Evolutionary conservation across 2,797 vertebrate genomes (phyloP), one percentile per base, ranked within the genome.

Genomic region (Coilia nasus): DNA sequence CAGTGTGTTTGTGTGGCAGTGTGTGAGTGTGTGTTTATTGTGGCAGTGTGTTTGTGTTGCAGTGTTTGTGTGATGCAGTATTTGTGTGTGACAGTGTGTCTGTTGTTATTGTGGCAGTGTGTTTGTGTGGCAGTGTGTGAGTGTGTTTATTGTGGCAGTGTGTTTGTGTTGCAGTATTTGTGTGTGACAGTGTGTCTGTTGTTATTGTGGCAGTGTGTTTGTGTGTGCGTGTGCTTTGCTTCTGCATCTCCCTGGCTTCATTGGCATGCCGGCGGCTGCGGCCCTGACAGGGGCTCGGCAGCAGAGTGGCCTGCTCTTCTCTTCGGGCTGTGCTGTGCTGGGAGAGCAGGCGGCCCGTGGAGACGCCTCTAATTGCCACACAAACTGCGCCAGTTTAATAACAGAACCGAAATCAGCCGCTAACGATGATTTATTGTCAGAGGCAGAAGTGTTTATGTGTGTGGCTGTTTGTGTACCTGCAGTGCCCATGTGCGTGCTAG

Each of bases 351-450:
- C 25, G 21, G 12, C 87, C 85, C 83, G 71, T 1, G 41, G 86
- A 87, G 87, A 85, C 47, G 21, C 25, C 15, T 64, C 81, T 90
- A 88, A 91, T 91, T 88, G 87, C 86, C 86, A 78, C 85, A 86
- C 83, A 88, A 88, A 89, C 85, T 54, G 84, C 80, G 62, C 82
- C 84, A 82, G 88, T 88, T 85, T 89, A 90, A 90, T 88, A 86
- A 89, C 86, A 89, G 54, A 83, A 47, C 54, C 78, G 89, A 85
- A 87, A 88, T 86, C 86, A 75, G 82, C 80, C 82, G 10, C 81
- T 89, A 87, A 89, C 88, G 87, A 88, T 89, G 90, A 90, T 91
- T 88, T 89, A 91, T 89, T 88, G 86, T 88, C 80, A 82, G 59
- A 60, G 62, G 23, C 62, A 85, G 57, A 75, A 85, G 87, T 83